Conservation (phyloP, 2,113 vertebrate genomes). For the Sterrhoptilus dennistouni region DNA sequence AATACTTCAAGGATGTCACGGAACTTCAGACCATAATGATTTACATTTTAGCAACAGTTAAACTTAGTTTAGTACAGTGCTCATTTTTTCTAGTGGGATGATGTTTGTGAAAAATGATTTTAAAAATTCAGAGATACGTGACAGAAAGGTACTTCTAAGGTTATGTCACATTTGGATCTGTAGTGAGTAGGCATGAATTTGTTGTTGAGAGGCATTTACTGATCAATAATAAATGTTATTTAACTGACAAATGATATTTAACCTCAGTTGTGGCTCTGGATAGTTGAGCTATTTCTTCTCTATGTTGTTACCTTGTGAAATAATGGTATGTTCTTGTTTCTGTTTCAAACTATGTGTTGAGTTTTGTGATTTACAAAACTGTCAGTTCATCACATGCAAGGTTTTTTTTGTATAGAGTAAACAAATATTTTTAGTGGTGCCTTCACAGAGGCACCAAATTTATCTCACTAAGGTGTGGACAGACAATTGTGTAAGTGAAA, state of each 20-base stretch:
- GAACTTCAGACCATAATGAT: neutral
- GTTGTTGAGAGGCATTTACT: neutral
- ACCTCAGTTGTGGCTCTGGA: neutral
- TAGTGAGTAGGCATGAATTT: neutral
- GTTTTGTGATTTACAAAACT: neutral
- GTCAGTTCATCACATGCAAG: neutral
- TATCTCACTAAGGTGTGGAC: neutral
- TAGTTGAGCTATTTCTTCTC: neutral
- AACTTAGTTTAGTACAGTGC: neutral
- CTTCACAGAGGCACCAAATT: neutral
- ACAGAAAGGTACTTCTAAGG: neutral
- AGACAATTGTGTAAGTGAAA: neutral
- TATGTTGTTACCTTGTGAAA: neutral
- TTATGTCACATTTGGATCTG: neutral
- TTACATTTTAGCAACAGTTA: neutral
- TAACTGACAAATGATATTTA: neutral
- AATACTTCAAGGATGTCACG: neutral
- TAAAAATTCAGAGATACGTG: rapidly evolving
- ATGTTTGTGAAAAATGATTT: neutral
- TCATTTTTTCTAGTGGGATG: neutral
- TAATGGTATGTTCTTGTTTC: neutral
- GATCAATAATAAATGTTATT: neutral
- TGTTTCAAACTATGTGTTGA: neutral
- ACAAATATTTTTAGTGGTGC: rapidly evolving
- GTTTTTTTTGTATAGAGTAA: neutral